Base-by-base conservation (phyloP, 2,888 invertebrate species). In the Gandaritis pyraliata region DNA sequence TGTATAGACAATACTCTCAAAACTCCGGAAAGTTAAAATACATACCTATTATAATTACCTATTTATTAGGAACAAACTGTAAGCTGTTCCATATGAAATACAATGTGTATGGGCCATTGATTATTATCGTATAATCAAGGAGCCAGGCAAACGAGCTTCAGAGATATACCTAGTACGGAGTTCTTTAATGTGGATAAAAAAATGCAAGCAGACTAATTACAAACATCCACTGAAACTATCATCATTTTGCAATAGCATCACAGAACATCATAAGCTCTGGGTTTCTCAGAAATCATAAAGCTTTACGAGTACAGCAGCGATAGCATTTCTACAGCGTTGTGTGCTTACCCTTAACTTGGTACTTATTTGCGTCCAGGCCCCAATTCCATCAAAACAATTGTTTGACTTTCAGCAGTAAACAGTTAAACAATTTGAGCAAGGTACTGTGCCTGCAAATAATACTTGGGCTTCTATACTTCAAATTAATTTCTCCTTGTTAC, bases 401-500 rank as follows among this genome's bases (percentile, higher is more conserved):
- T 61, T 53, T 61, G 62, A 58, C 58, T 58, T 56, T 41, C 54
- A 50, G 49, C 57, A 49, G 36, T 53, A 54, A 49, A 38, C 57
- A 58, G 51, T 61, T 29, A 33, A 49, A 11, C 48, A 57, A 16
- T 63, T 56, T 38, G 70, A 62, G 70, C 45, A 50, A 64, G 65
- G 65, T 78, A 76, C 73, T 71, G 70, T 68, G 70, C 72, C 68
- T 60, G 75, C 72, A 75, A 80, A 79, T 74, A 76, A 75, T 69
- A 73, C 71, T 55, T 70, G 36, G 69, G 71, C 71, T 71, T 68
- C 68, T 73, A 59, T 74, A 76, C 66, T 76, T 81, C 72, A 77
- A 82, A 82, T 83, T 84, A 83, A 83, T 83, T 80, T 79, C 69
- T 23, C 3, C 50, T 65, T 72, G 74, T 75, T 72, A 75, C 73